Evolutionary conservation across 2,888 invertebrate genomes (phyloP), one percentile per base, ranked within the genome.

Genomic region (Drepana falcataria): DNA sequence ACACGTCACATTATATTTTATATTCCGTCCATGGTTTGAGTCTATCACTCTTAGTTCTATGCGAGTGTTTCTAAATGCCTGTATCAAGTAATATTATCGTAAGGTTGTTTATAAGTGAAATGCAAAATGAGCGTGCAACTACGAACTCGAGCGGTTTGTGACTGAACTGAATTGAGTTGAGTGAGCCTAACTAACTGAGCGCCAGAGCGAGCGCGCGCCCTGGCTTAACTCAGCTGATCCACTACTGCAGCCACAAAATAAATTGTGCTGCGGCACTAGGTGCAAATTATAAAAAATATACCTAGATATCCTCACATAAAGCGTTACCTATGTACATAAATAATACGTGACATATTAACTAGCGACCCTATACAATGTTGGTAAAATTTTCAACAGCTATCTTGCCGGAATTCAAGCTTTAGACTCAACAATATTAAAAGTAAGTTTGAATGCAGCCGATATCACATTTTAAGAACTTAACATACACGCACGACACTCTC

Each of bases 401-500:
- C 21, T 21, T 21, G 21, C 21, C 21, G 21, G 21, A 21, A 21
- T 21, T 21, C 21, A 21, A 21, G 21, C 21, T 21, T 21, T 21
- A 21, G 21, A 21, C 21, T 21, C 21, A 21, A 21, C 21, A 21
- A 5, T 37, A 4, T 37, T 4, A 37, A 1, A 37, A 37, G 4
- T 37, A 4, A 5, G 5, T 37, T 63, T 62, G 68, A 67, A 69
- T 68, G 60, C 66, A 66, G 69, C 65, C 59, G 64, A 71, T 71
- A 75, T 71, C 64, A 65, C 58, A 62, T 77, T 82, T 79, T 80
- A 85, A 80, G 74, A 74, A 66, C 73, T 68, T 74, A 75, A 78
- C 82, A 83, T 83, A 81, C 82, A 81, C 78, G 80, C 69, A 75
- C 76, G 77, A 78, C 81, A 79, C 83, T 83, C 81, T 73, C 44